Evolutionary conservation across 2,888 invertebrate genomes (phyloP), one percentile per base, ranked within the genome.

Genomic region (Pandemis corylana): DNA sequence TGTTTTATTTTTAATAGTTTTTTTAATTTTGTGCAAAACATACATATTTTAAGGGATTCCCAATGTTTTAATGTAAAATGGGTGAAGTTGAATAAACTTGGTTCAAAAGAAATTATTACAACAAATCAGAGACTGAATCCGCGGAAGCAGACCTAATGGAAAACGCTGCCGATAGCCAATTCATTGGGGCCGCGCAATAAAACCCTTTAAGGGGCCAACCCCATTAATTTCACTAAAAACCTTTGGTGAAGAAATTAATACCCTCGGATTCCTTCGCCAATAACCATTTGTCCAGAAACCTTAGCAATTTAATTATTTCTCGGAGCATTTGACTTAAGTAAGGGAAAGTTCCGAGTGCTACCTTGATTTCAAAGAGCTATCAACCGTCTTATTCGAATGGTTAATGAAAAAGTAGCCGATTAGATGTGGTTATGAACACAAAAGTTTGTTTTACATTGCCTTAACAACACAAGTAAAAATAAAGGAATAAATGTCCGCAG

Each of bases 221-320:
- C 81, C 84, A 89, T 88, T 85, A 85, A 88, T 89, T 87, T 79
- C 80, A 78, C 82, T 82, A 81, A 87, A 87, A 87, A 85, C 82
- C 84, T 85, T 63, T 83, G 80, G 82, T 83, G 80, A 86, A 80
- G 81, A 82, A 90, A 90, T 90, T 85, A 89, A 90, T 88, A 86
- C 86, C 82, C 84, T 82, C 82, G 83, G 79, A 83, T 87, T 84
- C 73, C 77, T 78, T 76, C 76, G 78, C 77, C 80, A 80, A 80
- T 80, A 83, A 81, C 85, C 86, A 90, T 89, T 89, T 87, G 86
- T 88, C 86, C 84, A 82, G 83, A 72, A 86, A 83, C 85, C 85
- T 85, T 87, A 83, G 83, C 85, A 87, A 88, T 89, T 90, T 86
- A 85, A 90, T 90, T 88, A 89, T 81, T 84, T 79, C 80, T 80